Base-by-base conservation (phyloP, 2,888 invertebrate species). In the Melieria omissa region DNA sequence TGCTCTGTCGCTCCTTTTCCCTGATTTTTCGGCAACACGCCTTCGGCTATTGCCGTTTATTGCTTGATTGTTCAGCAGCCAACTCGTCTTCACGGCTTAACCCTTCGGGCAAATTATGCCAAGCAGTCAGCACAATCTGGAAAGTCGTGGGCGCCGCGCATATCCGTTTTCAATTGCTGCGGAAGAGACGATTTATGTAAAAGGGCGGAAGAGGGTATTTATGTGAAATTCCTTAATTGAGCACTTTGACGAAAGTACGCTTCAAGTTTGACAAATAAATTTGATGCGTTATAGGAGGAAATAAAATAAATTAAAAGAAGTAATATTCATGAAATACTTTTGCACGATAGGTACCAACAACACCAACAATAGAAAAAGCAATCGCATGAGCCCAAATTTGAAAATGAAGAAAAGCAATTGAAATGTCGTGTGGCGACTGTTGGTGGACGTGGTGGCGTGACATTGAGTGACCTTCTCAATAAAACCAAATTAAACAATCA, bases 401-500 rank as follows among this genome's bases (percentile, higher is more conserved):
- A 29, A 29, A 29, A 29, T 29, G 29, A 29, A 12, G 46, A 14
- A 46, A 66, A 29, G 14, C 14, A 65, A 65, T 10, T 54, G 54
- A 65, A 65, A 41, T 46, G 54, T 5, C 54, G 14, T 47, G 44
- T 29, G 41, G 42, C 7, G 9, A 44, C 41, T 61, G 61, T 61
- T 61, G 9, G 29, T 29, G 29, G 29, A 29, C 3, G 29, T 42
- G 41, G 16, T n/a, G 64, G 12, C 16, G 41, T 69, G 54, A 62
- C 69, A 54, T 69, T 69, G 69, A 62, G 54, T 69, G 69, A 69
- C 69, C 69, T 69, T 54, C 44, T 4, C 44, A 58, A n/a, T 10
- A 45, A 55, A 14, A 55, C 4, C 29, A 60, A 60, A 60, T 60
- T 44, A 58, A 16, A 14, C 64, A 46, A 64, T 64, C 64, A 64